Conservation (phyloP, 2,113 vertebrate species). For the Equus quagga region DNA sequence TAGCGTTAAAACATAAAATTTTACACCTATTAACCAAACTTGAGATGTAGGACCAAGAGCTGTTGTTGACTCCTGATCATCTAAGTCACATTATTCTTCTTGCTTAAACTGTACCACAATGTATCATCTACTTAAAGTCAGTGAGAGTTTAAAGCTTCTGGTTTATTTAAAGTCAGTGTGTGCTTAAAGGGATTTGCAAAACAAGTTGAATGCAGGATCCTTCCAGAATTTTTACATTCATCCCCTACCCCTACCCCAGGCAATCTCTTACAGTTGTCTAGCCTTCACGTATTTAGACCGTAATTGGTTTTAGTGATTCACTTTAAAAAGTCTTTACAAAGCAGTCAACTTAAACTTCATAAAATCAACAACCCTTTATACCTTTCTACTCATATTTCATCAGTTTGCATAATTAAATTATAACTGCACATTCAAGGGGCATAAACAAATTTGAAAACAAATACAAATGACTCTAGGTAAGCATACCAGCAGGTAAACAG, state of each 20-base stretch:
- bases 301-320: conserved; percentile 38
- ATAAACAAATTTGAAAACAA: conserved; percentile 67
- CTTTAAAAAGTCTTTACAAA: conserved; percentile 54
- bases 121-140: background rate
- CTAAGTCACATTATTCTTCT: conserved; percentile 6
- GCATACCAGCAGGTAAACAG: conserved; percentile 37
- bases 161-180: conserved; percentile 11
- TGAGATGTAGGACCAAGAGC: background rate
- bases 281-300: background rate
- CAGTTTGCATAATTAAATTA: conserved; percentile 67
- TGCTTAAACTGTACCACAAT: conserved; percentile 15
- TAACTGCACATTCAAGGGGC: conserved; percentile 12
- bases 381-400: conserved; percentile 51
- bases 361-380: conserved; percentile 36
- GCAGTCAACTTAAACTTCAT: conserved; percentile 50
- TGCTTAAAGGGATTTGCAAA: conserved; percentile 17
- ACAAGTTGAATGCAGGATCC: background rate
- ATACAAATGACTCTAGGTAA: conserved; percentile 40
- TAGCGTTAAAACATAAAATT: conserved; percentile 52
- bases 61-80: background rate
- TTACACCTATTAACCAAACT: background rate
- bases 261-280: background rate
- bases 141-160: conserved; percentile 12
- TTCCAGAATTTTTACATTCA: conserved; percentile 22
- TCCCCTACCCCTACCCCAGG: background rate